Conservation (phyloP, 2,888 invertebrate genomes). For the Dysmachus trigonus region DNA sequence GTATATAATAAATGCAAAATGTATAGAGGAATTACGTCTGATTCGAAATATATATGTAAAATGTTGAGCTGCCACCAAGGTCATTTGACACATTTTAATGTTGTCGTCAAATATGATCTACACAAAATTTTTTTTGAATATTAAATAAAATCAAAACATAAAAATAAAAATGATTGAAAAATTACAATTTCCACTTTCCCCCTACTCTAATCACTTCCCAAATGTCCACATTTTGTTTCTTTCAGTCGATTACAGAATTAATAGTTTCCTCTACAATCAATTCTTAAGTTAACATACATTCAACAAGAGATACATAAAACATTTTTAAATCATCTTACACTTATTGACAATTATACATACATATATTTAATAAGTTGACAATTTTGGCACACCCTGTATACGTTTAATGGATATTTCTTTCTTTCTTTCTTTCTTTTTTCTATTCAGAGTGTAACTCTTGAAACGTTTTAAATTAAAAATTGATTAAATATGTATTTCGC, state of each 20-base stretch:
- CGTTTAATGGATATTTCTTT: neutral
- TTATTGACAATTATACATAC: neutral
- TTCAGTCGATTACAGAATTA: neutral
- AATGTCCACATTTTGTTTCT: neutral
- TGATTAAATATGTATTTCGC: neutral
- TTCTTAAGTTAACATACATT: neutral
- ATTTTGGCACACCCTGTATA: slow-evolving; percentile 42
- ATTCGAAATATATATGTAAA: neutral
- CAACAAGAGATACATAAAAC: neutral
- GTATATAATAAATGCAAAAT: neutral
- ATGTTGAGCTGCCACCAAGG: neutral
- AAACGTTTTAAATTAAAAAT: neutral
- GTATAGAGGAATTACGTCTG: neutral
- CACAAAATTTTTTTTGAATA: neutral
- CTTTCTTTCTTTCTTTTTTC: neutral
- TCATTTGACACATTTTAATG: neutral
- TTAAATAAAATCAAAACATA: neutral
- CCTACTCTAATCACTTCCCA: neutral
- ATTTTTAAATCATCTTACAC: neutral
- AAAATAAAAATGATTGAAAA: neutral
- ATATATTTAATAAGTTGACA: slow-evolving; percentile 6
- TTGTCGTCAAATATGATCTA: neutral
- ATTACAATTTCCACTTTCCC: neutral
- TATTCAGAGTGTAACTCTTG: neutral
- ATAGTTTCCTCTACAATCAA: neutral